Conservation (phyloP, 2,797 vertebrate genomes). For the Poeciliopsis gracilis region DNA sequence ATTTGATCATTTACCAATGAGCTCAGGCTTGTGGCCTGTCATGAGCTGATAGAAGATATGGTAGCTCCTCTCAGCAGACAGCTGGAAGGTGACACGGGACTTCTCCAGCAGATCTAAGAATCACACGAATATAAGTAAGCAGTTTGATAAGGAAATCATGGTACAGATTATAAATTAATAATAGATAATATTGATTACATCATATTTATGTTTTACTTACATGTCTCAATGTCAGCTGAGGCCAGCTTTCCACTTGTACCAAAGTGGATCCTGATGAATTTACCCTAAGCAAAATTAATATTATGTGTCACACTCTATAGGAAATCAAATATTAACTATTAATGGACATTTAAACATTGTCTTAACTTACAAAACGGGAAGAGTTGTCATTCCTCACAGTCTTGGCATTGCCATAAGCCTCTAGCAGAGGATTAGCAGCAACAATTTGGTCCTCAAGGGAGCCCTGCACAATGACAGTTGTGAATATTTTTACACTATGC, state of each 20-base stretch:
- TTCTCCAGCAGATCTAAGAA: conserved; percentile 79
- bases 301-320: neutral
- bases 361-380: conserved; percentile 74
- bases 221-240: conserved; percentile 40
- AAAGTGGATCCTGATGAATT: conserved; percentile 36
- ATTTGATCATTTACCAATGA: conserved; percentile 60
- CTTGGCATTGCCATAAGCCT: conserved; percentile 88
- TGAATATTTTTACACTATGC: neutral
- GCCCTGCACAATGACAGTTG: conserved; percentile 14
- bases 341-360: conserved; percentile 14
- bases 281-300: neutral
- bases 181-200: neutral
- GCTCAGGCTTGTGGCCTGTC: conserved; percentile 88
- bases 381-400: conserved; percentile 89
- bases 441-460: conserved; percentile 79
- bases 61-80: conserved; percentile 89
- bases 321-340: neutral
- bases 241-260: conserved; percentile 46
- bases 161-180: neutral
- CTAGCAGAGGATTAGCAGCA: conserved; percentile 71
- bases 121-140: neutral
- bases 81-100: conserved; percentile 89
- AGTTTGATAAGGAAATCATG: neutral
- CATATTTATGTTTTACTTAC: neutral
- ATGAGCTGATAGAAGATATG: conserved; percentile 92